These are phyloP conservation scores for Brachionus koreanus DNA, from an alignment of 1,140 invertebrate species.

Conservation along the genomic window DNA sequence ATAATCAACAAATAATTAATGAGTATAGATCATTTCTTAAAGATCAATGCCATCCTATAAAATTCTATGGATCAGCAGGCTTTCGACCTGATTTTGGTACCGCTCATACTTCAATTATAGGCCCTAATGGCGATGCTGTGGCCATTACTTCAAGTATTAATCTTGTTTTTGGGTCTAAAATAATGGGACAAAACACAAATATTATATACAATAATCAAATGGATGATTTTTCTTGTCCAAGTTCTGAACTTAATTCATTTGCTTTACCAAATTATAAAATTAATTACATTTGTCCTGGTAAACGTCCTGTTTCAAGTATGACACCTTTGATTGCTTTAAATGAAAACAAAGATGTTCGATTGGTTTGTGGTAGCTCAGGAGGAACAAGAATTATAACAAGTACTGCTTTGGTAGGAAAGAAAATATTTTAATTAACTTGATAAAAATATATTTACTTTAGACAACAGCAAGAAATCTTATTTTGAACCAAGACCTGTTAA, in stretches of 20 bases:
- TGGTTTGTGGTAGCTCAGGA: slow-evolving; percentile 82
- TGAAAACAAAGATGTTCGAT: slow-evolving; percentile 63
- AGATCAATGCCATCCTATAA: slow-evolving; percentile 46
- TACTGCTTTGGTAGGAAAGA: slow-evolving; percentile 66
- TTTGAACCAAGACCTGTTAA: slow-evolving; percentile 78
- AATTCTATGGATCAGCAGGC: slow-evolving; percentile 19
- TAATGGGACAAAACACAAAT: slow-evolving; percentile 68
- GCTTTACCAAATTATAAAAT: slow-evolving; percentile 68
- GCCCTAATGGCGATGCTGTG: slow-evolving; percentile 82
- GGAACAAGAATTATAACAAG: slow-evolving; percentile 82
- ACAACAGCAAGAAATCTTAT: slow-evolving; percentile 69
- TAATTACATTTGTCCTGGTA: slow-evolving; percentile 75
- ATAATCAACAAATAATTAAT: background rate
- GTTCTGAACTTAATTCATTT: slow-evolving; percentile 69
- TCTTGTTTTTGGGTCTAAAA: slow-evolving; percentile 63
- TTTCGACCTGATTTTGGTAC: slow-evolving; percentile 9
- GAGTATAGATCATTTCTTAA: slow-evolving; percentile 53
- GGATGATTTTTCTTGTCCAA: slow-evolving; percentile 87
- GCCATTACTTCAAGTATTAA: slow-evolving; percentile 88
- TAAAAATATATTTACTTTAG: slow-evolving; percentile 2
- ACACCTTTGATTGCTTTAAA: slow-evolving; percentile 77
- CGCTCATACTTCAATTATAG: slow-evolving; percentile 81
- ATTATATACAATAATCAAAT: slow-evolving; percentile 89
- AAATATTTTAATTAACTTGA: background rate
- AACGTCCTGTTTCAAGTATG: slow-evolving; percentile 86